Evolutionary conservation across 2,888 invertebrate genomes (phyloP).

Genomic region (Amblyjoppa fuscipennis): DNA sequence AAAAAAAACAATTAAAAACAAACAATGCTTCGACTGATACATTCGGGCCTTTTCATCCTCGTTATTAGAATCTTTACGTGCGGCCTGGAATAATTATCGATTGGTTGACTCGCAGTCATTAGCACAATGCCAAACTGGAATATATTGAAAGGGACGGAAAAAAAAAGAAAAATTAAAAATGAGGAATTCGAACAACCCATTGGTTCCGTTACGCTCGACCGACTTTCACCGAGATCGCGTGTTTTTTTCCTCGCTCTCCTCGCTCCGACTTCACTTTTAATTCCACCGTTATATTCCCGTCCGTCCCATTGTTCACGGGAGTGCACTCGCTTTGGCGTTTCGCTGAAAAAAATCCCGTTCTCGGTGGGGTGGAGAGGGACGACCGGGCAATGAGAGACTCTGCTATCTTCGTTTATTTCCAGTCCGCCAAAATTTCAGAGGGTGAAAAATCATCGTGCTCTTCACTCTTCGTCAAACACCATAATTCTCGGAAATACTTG

Average conservation of each 20-base stretch:
- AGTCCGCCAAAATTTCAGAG: constrained; percentile 13
- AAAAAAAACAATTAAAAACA: neutral
- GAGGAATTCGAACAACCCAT: constrained; percentile 22
- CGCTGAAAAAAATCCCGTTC: constrained; percentile 16
- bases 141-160: neutral
- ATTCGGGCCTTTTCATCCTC: neutral
- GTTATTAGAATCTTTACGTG: constrained; percentile 6
- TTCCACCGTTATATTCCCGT: constrained; percentile 33
- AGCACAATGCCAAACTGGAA: neutral
- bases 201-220: constrained; percentile 15
- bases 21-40: neutral
- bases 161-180: neutral
- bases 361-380: neutral
- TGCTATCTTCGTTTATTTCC: constrained; percentile 16
- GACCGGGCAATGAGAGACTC: neutral
- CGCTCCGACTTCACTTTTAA: constrained; percentile 45
- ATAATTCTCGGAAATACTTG: constrained; percentile 26
- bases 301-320: constrained; percentile 22
- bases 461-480: constrained; percentile 25
- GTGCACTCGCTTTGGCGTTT: constrained; percentile 19
- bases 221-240: constrained; percentile 8
- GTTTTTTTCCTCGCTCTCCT: neutral
- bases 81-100: constrained; percentile 23
- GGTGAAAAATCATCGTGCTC: constrained; percentile 35
- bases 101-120: constrained; percentile 35